Evolutionary conservation across 1,140 invertebrate species (phyloP).

Genomic region (Brachionus asplanchnoidis): DNA sequence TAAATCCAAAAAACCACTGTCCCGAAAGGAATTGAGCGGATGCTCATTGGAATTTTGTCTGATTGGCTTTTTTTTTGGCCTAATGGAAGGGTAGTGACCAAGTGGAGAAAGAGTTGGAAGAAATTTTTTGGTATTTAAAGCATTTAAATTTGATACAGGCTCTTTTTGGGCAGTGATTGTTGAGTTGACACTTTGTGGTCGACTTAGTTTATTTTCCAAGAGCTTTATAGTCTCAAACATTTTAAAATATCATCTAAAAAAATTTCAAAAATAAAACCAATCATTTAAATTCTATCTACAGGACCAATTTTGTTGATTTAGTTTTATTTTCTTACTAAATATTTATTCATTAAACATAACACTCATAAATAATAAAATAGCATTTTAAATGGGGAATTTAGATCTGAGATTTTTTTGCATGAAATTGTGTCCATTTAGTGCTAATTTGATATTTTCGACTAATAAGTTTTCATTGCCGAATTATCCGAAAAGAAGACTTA

Average conservation of each 20-base stretch:
- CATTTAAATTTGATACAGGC: not conserved
- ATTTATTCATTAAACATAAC: not conserved
- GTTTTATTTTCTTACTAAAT: not conserved
- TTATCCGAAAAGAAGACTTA: not conserved
- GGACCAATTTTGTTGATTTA: not conserved
- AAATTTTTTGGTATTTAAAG: constrained; percentile 12
- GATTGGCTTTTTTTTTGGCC: not conserved
- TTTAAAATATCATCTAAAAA: not conserved
- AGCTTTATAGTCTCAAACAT: not conserved
- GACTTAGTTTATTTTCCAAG: not conserved
- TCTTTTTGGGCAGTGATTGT: not conserved
- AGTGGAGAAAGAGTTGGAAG: constrained; percentile 9
- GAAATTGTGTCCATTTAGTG: too few species aligned
- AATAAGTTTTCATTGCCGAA: not conserved
- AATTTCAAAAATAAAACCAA: not conserved
- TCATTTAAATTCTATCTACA: too few species aligned
- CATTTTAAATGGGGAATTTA: too few species aligned
- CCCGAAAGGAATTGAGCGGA: not conserved
- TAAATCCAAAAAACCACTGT: not conserved
- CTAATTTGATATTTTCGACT: too few species aligned
- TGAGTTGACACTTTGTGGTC: not conserved
- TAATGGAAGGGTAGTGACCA: not conserved
- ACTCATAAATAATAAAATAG: too few species aligned
- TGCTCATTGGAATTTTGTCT: not conserved
- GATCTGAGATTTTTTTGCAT: too few species aligned